Evolutionary conservation across 2,888 invertebrate species (phyloP).

Genomic region (Helleia helle): DNA sequence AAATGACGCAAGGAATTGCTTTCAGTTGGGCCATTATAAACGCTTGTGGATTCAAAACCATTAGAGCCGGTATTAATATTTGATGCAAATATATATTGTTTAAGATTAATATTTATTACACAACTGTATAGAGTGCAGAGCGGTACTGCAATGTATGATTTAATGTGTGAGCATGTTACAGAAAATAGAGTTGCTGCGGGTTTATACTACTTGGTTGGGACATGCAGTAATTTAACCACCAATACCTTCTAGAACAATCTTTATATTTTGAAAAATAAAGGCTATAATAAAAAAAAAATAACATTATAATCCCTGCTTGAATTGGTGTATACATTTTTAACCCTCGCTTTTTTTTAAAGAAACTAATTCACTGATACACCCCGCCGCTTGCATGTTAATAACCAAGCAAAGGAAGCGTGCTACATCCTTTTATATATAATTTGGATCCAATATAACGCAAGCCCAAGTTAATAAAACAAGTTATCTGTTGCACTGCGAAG

Average conservation of each 20-base stretch:
- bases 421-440: background rate
- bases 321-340: no score
- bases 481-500: conserved; percentile 7
- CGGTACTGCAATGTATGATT: no score
- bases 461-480: conserved; percentile 1
- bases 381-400: background rate
- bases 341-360: no score
- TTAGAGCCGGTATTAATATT: conserved; percentile 5
- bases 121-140: no score
- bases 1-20: conserved; percentile 7
- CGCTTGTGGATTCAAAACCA: conserved; percentile 4
- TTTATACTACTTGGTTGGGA: no score
- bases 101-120: conserved; percentile 6
- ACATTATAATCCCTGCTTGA: no score
- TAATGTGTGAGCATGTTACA: no score
- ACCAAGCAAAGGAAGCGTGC: no score
- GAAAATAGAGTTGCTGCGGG: background rate
- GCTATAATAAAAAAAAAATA: no score
- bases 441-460: background rate
- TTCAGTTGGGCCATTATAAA: conserved; percentile 7
- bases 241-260: no score
- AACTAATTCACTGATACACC: background rate
- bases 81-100: conserved; percentile 4
- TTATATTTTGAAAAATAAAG: no score
- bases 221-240: no score